Evolutionary conservation across 2,797 vertebrate genomes (phyloP).

Genomic region (Agapornis canus): DNA sequence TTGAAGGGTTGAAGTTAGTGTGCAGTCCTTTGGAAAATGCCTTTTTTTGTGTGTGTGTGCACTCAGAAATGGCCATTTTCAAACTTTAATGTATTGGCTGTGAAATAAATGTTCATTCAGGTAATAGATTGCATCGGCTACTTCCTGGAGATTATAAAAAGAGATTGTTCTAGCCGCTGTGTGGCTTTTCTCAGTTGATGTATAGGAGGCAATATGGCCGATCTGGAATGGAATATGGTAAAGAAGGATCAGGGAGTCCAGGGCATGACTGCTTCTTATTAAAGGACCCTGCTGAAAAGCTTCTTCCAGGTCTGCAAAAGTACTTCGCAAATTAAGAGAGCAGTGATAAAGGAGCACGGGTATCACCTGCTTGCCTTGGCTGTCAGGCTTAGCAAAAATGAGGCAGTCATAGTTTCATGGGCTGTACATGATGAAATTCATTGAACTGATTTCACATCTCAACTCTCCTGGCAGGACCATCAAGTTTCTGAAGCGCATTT

Average conservation of each 20-base stretch:
- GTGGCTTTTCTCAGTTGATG: neutral
- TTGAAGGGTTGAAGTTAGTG: neutral
- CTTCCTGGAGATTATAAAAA: neutral
- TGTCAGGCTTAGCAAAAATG: neutral
- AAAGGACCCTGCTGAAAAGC: neutral
- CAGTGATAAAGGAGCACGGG: neutral
- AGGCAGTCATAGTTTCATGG: neutral
- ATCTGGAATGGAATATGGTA: neutral
- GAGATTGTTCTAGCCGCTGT: neutral
- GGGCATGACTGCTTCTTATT: neutral
- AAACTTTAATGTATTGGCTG: neutral
- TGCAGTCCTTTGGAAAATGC: neutral
- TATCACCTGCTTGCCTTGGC: neutral
- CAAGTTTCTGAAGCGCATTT: neutral
- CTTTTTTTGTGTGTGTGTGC: neutral
- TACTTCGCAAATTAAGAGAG: neutral
- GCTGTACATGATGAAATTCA: neutral
- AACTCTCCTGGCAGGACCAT: neutral
- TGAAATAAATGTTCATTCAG: neutral
- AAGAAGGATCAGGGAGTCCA: neutral
- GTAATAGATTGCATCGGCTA: neutral
- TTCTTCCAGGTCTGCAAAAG: neutral
- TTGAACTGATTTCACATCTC: neutral
- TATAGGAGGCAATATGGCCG: accelerated
- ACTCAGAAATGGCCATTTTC: neutral